These are phyloP conservation scores for Gyps fulvus DNA, from an alignment of 2,113 vertebrate species.

Conservation along the genomic window DNA sequence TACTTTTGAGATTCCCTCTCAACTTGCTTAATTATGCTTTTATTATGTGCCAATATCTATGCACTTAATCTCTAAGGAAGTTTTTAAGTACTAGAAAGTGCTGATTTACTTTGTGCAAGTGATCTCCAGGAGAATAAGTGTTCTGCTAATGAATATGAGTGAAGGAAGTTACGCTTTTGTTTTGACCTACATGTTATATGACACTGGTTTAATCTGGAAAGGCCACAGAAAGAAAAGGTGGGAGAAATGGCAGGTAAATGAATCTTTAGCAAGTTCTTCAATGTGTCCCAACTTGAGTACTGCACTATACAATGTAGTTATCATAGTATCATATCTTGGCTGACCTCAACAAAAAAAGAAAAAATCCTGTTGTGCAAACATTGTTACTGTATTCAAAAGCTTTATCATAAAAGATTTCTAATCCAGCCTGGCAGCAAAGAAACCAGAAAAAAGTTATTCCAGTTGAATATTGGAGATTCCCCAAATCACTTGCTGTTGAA, in stretches of 20 bases:
- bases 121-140: neutral
- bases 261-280: neutral
- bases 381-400: neutral
- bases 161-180: neutral
- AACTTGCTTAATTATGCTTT: neutral
- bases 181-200: neutral
- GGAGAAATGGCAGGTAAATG: neutral
- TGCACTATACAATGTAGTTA: neutral
- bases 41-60: neutral
- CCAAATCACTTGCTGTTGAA: neutral
- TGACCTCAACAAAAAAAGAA: neutral
- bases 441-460: neutral
- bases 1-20: neutral
- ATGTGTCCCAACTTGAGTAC: neutral
- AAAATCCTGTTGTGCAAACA: neutral
- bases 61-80: neutral
- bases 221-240: neutral
- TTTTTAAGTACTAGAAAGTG: neutral
- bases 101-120: neutral
- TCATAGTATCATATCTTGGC: neutral
- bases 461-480: neutral
- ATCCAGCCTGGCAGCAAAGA: neutral
- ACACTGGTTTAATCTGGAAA: neutral
- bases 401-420: neutral
- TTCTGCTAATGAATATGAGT: neutral